phyloP scores from a whole-genome alignment of 2,888 invertebrate genomes.

The Watsonalla binaria region DNA sequence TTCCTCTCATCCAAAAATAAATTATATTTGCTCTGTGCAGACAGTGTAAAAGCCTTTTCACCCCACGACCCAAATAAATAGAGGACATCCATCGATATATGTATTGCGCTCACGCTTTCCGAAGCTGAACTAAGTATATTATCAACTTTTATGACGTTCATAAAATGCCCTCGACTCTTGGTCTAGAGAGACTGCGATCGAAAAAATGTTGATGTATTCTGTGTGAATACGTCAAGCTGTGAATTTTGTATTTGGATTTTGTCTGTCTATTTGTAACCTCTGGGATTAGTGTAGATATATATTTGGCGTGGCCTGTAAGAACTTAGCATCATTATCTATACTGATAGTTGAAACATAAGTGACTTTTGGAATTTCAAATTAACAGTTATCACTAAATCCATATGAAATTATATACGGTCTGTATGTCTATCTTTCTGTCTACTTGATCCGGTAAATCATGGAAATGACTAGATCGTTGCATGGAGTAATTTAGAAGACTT shows the following conservation, averaged over 20 bases:
- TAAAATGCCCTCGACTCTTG: conserved; percentile 29
- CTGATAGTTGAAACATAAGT: too few relatives aligned
- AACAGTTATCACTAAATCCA: too few relatives aligned
- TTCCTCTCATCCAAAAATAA: background rate
- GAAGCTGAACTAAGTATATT: conserved; percentile 42
- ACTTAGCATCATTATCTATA: too few relatives aligned
- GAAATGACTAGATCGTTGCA: too few relatives aligned
- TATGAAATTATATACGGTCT: too few relatives aligned
- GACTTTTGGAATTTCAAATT: too few relatives aligned
- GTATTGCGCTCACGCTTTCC: conserved; percentile 30
- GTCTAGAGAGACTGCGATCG: conserved; percentile 3
- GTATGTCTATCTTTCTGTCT: too few relatives aligned
- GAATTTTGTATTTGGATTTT: background rate
- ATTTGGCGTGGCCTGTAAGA: background rate
- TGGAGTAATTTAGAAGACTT: too few relatives aligned
- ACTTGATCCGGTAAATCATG: too few relatives aligned
- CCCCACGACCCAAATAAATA: conserved; percentile 5
- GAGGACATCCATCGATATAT: conserved; percentile 4
- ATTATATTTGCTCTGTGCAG: background rate
- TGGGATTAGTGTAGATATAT: background rate
- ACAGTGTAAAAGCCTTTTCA: conserved; percentile 3
- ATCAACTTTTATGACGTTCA: conserved; percentile 49
- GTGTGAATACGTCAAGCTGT: background rate
- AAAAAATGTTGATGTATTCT: conserved; percentile 1
- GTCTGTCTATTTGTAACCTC: too few relatives aligned